Percentiles rank a stretch among this genome's conserved stretches.
Conservation (phyloP, 2,113 vertebrate species). For the Pelusios castaneus region DNA sequence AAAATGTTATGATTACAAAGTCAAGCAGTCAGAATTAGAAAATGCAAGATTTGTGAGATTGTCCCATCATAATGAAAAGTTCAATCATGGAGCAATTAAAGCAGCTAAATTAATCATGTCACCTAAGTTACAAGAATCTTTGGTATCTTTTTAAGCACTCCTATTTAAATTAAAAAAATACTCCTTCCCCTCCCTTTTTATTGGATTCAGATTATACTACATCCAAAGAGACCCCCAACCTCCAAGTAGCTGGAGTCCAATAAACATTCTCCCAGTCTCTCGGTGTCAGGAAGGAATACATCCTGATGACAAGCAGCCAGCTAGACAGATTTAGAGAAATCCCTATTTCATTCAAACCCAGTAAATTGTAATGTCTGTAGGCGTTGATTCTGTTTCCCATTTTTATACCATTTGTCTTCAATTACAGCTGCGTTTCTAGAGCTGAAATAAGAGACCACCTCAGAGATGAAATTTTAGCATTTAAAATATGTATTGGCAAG, state of each 20-base stretch:
- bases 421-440: slow-evolving; percentile 40
- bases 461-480: slow-evolving; percentile 34
- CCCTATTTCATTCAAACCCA: neutral
- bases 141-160: neutral
- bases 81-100: neutral
- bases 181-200: neutral
- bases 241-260: neutral
- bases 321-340: neutral
- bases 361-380: neutral
- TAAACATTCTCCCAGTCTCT: neutral
- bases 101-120: neutral
- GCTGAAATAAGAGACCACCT: slow-evolving; percentile 50
- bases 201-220: neutral
- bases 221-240: neutral
- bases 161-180: neutral
- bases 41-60: neutral
- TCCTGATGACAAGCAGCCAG: slow-evolving; percentile 8
- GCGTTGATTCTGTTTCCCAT: neutral
- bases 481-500: neutral
- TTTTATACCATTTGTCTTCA: slow-evolving; percentile 58
- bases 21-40: neutral
- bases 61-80: neutral
- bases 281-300: neutral
- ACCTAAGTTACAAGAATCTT: neutral
- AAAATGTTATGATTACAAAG: neutral